Evolutionary conservation across 2,797 vertebrate genomes (phyloP).

Genomic region (Heterohyrax brucei): DNA sequence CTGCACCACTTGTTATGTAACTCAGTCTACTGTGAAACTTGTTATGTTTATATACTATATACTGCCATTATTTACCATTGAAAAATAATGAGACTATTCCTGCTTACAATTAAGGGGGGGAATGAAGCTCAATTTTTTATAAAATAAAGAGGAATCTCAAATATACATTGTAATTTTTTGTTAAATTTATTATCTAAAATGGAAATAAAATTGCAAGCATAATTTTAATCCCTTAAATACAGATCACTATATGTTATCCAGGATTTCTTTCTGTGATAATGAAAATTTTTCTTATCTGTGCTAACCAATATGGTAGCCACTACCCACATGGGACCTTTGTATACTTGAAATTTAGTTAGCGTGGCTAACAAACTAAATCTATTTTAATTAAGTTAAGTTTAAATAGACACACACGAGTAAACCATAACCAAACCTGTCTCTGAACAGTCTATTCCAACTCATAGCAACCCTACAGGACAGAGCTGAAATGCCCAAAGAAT

Average conservation of each 20-base stretch:
- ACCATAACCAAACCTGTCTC: too few species aligned
- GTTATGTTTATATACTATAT: not conserved
- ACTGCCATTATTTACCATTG: not conserved
- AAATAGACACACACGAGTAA: not conserved
- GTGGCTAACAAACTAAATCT: not conserved
- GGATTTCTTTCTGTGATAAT: not conserved
- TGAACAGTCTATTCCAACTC: too few species aligned
- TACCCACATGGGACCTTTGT: not conserved
- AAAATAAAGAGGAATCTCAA: not conserved
- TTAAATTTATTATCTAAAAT: not conserved
- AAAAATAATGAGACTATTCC: constrained; percentile 24
- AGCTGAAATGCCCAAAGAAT: too few species aligned
- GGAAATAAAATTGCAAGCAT: not conserved
- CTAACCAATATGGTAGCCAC: not conserved
- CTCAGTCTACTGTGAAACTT: not conserved
- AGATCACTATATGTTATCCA: not conserved
- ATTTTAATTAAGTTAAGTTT: not conserved
- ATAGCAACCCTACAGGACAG: too few species aligned
- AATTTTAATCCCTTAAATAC: not conserved
- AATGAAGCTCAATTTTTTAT: not conserved
- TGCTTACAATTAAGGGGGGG: not conserved
- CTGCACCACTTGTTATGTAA: not conserved
- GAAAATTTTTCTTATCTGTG: not conserved
- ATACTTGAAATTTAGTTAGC: not conserved
- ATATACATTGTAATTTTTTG: not conserved